These are phyloP conservation scores for Cantharis lateralis DNA, from an alignment of 2,888 invertebrate genomes.

Conservation along the genomic window DNA sequence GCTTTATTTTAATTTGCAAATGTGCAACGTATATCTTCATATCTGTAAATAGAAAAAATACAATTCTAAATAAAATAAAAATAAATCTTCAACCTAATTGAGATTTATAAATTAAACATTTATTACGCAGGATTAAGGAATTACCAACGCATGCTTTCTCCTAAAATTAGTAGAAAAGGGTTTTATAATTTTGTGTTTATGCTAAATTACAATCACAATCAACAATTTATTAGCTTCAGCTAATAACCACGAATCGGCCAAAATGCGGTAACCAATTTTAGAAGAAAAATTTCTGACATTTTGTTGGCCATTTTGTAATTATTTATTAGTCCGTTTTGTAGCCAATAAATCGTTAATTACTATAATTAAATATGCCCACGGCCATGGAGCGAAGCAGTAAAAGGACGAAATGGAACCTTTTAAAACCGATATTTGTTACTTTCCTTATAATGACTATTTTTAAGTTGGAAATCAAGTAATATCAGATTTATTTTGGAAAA, in stretches of 20 bases:
- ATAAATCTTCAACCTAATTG: background rate
- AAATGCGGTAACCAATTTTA: background rate
- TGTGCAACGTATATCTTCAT: background rate
- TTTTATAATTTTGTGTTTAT: background rate
- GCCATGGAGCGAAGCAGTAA: too few relatives aligned
- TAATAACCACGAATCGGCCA: background rate
- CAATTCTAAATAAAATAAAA: background rate
- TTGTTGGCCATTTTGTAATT: too few relatives aligned
- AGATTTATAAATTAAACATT: background rate
- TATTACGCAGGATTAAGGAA: background rate
- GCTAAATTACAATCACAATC: background rate
- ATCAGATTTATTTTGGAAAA: too few relatives aligned
- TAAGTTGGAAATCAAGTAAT: too few relatives aligned
- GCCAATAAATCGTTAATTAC: too few relatives aligned
- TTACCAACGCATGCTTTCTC: background rate
- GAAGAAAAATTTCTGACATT: too few relatives aligned
- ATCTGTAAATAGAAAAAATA: background rate
- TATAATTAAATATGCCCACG: too few relatives aligned
- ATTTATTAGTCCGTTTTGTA: too few relatives aligned
- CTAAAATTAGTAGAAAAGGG: background rate
- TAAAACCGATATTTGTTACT: too few relatives aligned
- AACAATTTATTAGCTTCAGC: background rate
- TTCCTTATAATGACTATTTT: too few relatives aligned
- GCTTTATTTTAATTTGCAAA: slow-evolving; percentile 2
- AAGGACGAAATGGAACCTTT: too few relatives aligned